phyloP scores from a whole-genome alignment of 2,888 invertebrate genomes.

The Trichogramma dendrolimi region DNA sequence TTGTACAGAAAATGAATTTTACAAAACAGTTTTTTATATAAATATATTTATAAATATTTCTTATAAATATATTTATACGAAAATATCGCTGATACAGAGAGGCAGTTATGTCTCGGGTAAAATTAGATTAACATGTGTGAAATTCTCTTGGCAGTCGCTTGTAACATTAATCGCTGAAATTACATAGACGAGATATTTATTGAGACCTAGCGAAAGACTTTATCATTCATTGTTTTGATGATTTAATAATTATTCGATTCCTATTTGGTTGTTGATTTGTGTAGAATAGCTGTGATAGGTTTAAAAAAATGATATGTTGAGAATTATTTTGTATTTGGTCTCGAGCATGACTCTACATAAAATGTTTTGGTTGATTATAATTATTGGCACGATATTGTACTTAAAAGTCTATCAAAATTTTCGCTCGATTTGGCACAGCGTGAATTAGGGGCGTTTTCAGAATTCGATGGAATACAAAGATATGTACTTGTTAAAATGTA shows the following conservation, averaged over 20 bases:
- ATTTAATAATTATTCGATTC: too few relatives aligned
- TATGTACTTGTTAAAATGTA: too few relatives aligned
- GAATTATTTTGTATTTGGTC: constrained; percentile 26
- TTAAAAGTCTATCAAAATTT: constrained; percentile 39
- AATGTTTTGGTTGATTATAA: constrained; percentile 34
- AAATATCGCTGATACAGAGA: constrained; percentile 2
- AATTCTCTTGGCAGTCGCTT: constrained; percentile 35
- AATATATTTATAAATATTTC: constrained; percentile 6
- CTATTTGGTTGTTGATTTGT: constrained; percentile 1
- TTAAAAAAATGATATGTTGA: constrained; percentile 17
- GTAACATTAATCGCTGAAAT: too few relatives aligned
- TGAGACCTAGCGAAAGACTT: too few relatives aligned
- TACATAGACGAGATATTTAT: too few relatives aligned
- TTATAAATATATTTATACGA: too few relatives aligned
- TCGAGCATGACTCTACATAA: constrained; percentile 34
- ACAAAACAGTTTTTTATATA: constrained; percentile 8
- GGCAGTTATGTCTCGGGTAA: constrained; percentile 5
- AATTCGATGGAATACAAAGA: too few relatives aligned
- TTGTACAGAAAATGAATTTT: constrained; percentile 30
- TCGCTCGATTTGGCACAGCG: constrained; percentile 28
- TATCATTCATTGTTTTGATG: too few relatives aligned
- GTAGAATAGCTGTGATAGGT: neutral
- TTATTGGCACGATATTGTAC: constrained; percentile 51
- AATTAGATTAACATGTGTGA: too few relatives aligned
- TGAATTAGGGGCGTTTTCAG: too few relatives aligned